A percentile compares a stretch with the other conserved stretches of the same genome.
These are phyloP conservation scores for Campoletis sonorensis DNA, from an alignment of 1,140 invertebrate species.

Conservation along the genomic window DNA sequence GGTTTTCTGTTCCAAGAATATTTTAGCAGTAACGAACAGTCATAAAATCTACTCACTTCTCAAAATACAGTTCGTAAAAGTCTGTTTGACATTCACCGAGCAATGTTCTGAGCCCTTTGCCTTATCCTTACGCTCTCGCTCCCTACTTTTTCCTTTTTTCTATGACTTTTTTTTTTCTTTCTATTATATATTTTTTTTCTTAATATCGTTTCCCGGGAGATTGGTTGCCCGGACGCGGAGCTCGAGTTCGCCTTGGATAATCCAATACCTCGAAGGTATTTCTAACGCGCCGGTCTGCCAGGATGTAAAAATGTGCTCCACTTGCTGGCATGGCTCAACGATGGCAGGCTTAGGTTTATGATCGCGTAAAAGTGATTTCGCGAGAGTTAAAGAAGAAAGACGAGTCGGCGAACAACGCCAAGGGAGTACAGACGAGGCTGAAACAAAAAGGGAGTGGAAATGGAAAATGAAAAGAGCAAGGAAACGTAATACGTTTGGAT, in stretches of 20 bases:
- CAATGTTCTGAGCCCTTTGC: conserved; percentile 9
- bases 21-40: neutral
- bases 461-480: neutral
- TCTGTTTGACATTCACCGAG: conserved; percentile 17
- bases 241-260: conserved; percentile 21
- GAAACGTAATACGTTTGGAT: conserved; percentile 33
- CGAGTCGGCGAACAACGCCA: conserved; percentile 22
- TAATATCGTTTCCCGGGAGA: conserved; percentile 60
- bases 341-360: conserved; percentile 50
- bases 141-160: conserved; percentile 10
- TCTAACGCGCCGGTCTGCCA: conserved; percentile 20
- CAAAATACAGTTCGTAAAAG: neutral
- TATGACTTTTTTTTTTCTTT: conserved; percentile 5
- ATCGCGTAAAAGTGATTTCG: conserved; percentile 50
- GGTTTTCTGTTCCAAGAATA: neutral
- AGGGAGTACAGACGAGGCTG: neutral
- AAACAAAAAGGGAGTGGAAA: neutral
- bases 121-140: neutral
- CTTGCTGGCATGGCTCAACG: conserved; percentile 36
- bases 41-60: neutral
- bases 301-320: conserved; percentile 54
- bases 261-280: conserved; percentile 50
- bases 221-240: conserved; percentile 51
- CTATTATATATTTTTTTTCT: conserved; percentile 56
- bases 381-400: conserved; percentile 48